Evolutionary conservation across 2,113 vertebrate genomes (phyloP), one percentile per base, ranked within the genome.

Genomic region (Vimba vimba): DNA sequence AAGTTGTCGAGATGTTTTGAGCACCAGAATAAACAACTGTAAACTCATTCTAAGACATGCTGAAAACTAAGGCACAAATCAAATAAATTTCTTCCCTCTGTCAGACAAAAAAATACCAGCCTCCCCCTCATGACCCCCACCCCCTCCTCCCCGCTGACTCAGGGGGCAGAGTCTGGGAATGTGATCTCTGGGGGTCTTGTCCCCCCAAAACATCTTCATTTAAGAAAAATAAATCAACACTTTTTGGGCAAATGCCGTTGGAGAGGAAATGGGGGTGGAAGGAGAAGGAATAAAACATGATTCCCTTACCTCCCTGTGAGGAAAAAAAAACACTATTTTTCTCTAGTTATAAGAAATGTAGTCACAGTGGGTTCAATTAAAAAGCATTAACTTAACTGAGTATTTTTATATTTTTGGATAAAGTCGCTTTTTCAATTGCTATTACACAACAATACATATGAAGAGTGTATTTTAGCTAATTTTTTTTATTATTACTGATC

Each of bases 181-280:
- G 85, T 83, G 87, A 88, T 86, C 88, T 88, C 84, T 69, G 82
- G 82, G 89, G 82, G 83, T 79, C 76, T 71, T 33, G 69, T 80
- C n/a, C 80, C 82, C 78, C 83, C 73, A 86, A 84, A 89, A 84
- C 84, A 86, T 90, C 88, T 86, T 84, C 71, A 87, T 89, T 88
- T 79, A 88, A 87, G 82, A 85, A 88, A 90, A 90, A 85, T 83
- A 87, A 90, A 87, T 87, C 83, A 87, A 87, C 79, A 87, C 68
- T 81, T 55, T 60, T 87, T 85, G 21, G 15, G 43, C 62, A 71
- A 87, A 84, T 19, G 27, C 74, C 50, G 23, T 81, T 75, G 30
- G 59, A 45, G 12, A 30, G 74, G 77, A 82, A 79, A 59, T 85
- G 64, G 60, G 60, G 45, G 47, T 6, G 43, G 30, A 9, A 27